Base-by-base conservation (phyloP, 2,113 vertebrate species). In the Dissostichus mawsoni region DNA sequence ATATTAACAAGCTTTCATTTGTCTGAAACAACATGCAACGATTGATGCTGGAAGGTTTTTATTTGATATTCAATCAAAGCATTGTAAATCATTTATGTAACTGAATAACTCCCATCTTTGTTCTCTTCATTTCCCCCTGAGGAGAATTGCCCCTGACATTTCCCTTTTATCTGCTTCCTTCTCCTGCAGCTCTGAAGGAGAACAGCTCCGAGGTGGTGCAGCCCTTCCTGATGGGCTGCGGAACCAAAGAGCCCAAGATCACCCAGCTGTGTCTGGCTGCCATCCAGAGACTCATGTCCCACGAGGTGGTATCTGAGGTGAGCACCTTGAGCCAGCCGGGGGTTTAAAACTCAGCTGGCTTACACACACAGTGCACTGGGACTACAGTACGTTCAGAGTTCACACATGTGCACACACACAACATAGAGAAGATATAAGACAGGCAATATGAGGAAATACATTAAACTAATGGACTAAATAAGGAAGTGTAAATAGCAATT, bases 301-400 rank as follows among this genome's bases (percentile, higher is more conserved):
- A 99, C 66, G 98, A 99, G 94, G 97, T 99, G 51, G 98, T 99
- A 58, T 99, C 98, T 79, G 98, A 99, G 98, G 98, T 99, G 96
- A 94, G 91, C 29, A 68, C 69, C 23, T 0, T 12, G 29, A 64
- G 25, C 55, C 11, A 0, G 8, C 11, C 11, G 25, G 17, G 1
- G 14, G 17, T 50, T 75, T 11, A 1, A 64, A 64, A 41, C 7
- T 41, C 67, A 23, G 9, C 70, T 36, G 8, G 1, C 41, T 17
- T 23, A 62, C 8, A 8, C 8, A 44, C 17, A 20, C 58, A 50
- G 13, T 8, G 14, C 20, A 45, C 18, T 17, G 59, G 56, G 47
- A 9, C 52, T 23, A 9, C n/a, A n/a, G n/a, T n/a, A n/a, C 50
- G 18, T 52, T 41, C n/a, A 11, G 41, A 41, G 13, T 16, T 59